Evolutionary conservation across 1,140 invertebrate species (phyloP), one percentile per base, ranked within the genome.

Genomic region (Trinorchestia longiramus): DNA sequence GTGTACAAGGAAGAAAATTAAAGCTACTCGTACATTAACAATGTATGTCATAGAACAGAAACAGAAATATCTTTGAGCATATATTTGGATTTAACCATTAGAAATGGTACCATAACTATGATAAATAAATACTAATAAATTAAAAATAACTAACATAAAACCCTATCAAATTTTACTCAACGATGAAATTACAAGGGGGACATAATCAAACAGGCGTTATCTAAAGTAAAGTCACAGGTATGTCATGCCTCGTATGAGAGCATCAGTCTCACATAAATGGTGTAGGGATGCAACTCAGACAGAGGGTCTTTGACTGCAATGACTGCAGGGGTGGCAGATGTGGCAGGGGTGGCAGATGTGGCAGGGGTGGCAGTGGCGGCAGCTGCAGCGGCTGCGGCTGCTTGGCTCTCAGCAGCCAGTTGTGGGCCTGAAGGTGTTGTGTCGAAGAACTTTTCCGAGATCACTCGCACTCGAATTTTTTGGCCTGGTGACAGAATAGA

Each of bases 371-470:
- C 40, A 40, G 36, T 97, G 44, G 36, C 43, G 19, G 41, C 44
- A 43, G 92, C 92, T 4, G 43, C 92, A 45, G 92, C 92, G 15
- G 92, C 92, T 0, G 36, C 97, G 97, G 98, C 96, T n/a, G 97
- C 95, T 62, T 97, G 97, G 3, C 97, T 97, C 41, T 97, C 97
- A 87, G 97, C 97, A 94, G 98, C 97, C 53, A 98, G 98, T 23
- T 97, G 97, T 43, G 97, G 97, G 44, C 97, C 98, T 97, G 97
- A 98, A 0, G 99, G 99, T 95, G 98, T 98, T 43, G 98, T 99
- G 97, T 99, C 99, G 96, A 98, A 98, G 97, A 99, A 99, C 23
- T 97, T 97, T 97, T 99, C 99, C 96, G 98, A 98, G 36, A 98
- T 98, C 0, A 99, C 98, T 96, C 99, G 98, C 97, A 99, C 99